Evolutionary conservation across 2,888 invertebrate species (phyloP).

Genomic region (Pterostichus niger): DNA sequence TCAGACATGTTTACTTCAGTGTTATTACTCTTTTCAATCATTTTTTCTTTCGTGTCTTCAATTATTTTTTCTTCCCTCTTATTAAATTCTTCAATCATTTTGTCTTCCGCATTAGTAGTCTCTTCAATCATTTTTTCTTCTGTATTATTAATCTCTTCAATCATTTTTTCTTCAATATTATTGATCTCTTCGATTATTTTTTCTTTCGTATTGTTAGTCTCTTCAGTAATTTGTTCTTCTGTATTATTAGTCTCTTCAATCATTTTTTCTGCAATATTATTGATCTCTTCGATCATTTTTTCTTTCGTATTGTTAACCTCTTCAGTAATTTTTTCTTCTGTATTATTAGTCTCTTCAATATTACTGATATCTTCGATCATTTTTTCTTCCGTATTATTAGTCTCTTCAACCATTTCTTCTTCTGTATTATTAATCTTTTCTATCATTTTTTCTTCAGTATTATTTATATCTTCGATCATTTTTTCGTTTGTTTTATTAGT

Average conservation of each 20-base stretch:
- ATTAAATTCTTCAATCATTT: neutral
- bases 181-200: neutral
- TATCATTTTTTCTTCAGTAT: constrained; percentile 32
- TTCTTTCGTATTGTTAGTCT: neutral
- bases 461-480: neutral
- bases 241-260: neutral
- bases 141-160: constrained; percentile 54
- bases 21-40: neutral
- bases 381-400: no score
- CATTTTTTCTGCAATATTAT: neutral
- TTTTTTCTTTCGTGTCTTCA: neutral
- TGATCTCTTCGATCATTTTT: neutral
- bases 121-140: neutral
- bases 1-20: neutral
- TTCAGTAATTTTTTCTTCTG: neutral
- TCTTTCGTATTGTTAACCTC: neutral
- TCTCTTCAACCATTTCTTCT: no score
- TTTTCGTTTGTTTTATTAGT: neutral
- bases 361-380: no score
- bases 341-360: neutral
- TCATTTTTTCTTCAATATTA: constrained; percentile 52
- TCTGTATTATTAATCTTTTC: no score
- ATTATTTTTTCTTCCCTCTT: neutral
- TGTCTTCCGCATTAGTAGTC: neutral
- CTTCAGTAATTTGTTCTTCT: neutral